Base-by-base conservation (phyloP, 2,888 invertebrate species). In the Eupeodes latifasciatus region DNA sequence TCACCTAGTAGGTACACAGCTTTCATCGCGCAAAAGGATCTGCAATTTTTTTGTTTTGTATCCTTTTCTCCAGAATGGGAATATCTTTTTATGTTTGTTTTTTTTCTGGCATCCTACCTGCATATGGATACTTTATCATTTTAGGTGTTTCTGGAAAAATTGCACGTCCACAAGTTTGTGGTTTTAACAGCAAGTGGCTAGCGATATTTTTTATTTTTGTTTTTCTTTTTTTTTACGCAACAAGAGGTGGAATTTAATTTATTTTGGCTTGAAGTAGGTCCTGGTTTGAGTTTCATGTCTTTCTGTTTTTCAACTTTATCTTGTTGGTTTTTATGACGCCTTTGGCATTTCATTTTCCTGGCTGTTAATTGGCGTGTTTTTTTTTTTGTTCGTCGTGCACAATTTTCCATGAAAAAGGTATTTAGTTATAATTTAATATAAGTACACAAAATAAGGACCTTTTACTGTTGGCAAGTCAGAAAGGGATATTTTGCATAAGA, bases 71-170 rank as follows among this genome's bases (percentile, higher is more conserved):
- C 6, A 57, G n/a, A 57, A 19, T 72, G 27, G 40, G 57, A 72
- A 72, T 44, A 47, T 14, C 57, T 12, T 64, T 55, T 47, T 55
- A 12, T 16, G 11, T 27, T 66, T 19, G 27, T 57, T 80, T 67
- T 53, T 77, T 72, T 81, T 44, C 6, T 53, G 57, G 67, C 44
- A 78, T 81, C 81, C 75, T 75, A 75, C 69, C 78, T 86, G 75
- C 86, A 82, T 82, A 59, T 76, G 79, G 64, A 71, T 75, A 61
- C 74, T 74, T 67, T 78, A 78, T 85, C 71, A 85, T 81, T 85
- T 72, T 66, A 85, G 47, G 61, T 71, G 66, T 67, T 67, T 40
- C n/a, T 67, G 53, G 36, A 55, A 74, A 62, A 47, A 36, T 78
- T 78, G 47, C 51, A 49, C 67, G 53, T 44, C 61, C 61, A 51